Conservation (phyloP, 1,140 invertebrate species). For the Cyclina sinensis region DNA sequence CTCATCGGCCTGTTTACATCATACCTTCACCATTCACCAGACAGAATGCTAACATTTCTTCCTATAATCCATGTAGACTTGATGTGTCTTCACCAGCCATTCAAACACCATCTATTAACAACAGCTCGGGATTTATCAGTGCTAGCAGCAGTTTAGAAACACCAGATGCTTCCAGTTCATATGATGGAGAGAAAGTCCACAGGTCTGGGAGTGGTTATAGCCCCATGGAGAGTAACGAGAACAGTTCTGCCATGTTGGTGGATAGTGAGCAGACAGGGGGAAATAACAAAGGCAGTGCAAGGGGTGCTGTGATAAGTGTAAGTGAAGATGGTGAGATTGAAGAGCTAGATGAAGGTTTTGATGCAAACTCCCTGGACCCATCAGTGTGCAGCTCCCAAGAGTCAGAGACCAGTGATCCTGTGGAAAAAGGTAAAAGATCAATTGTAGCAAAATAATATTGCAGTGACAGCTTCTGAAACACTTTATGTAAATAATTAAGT, state of each 20-base stretch:
- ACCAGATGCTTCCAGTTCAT: slow-evolving; percentile 52
- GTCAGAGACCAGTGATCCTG: slow-evolving; percentile 44
- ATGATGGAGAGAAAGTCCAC: slow-evolving; percentile 17
- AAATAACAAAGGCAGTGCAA: slow-evolving; percentile 11
- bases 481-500: too few species aligned
- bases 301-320: slow-evolving; percentile 51
- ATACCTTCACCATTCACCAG: slow-evolving; percentile 58
- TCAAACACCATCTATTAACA: slow-evolving; percentile 51
- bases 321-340: slow-evolving; percentile 19
- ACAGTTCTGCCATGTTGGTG: not conserved
- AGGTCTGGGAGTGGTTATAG: not conserved
- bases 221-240: not conserved
- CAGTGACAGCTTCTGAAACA: too few species aligned
- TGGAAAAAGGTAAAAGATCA: slow-evolving; percentile 52
- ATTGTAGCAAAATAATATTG: too few species aligned
- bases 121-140: slow-evolving; percentile 64
- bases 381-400: slow-evolving; percentile 62
- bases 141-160: slow-evolving; percentile 56
- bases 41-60: slow-evolving; percentile 1
- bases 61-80: not conserved
- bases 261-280: not conserved
- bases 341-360: slow-evolving; percentile 32
- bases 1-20: slow-evolving; percentile 61
- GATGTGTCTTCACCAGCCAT: not conserved
- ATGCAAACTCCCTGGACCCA: not conserved